Conservation (phyloP, 2,797 vertebrate species). For the Anisognathus igniventris region DNA sequence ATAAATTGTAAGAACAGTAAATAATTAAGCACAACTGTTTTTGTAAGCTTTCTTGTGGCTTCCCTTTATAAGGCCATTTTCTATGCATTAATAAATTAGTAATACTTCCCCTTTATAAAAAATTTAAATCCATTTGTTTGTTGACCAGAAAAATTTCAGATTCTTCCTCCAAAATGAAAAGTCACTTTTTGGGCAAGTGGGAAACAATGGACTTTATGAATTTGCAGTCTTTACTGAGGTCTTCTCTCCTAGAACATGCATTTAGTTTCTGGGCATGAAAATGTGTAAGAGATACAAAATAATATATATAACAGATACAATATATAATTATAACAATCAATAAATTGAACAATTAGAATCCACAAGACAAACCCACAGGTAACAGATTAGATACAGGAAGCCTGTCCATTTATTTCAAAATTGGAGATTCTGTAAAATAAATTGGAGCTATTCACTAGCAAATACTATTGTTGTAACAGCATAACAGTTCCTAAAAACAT, state of each 20-base stretch:
- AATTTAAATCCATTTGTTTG: background rate
- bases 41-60: background rate
- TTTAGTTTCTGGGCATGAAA: background rate
- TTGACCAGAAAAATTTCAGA: background rate
- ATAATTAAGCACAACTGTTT: background rate
- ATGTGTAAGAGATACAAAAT: background rate
- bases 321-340: background rate
- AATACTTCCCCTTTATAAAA: background rate
- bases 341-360: background rate
- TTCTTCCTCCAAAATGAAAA: background rate
- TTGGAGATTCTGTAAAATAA: constrained; percentile 49
- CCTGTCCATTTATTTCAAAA: constrained; percentile 67
- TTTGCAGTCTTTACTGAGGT: background rate
- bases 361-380: constrained; percentile 18
- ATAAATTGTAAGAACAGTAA: background rate
- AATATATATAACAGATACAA: background rate
- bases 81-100: background rate
- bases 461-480: constrained; percentile 30
- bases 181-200: background rate
- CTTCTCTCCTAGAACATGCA: background rate
- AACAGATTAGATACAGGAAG: constrained; percentile 26
- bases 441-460: constrained; percentile 35
- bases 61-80: background rate
- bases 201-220: background rate
- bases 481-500: constrained; percentile 30